Base-by-base conservation (phyloP, 2,797 vertebrate genomes). In the Acrossocheilus fasciatus region DNA sequence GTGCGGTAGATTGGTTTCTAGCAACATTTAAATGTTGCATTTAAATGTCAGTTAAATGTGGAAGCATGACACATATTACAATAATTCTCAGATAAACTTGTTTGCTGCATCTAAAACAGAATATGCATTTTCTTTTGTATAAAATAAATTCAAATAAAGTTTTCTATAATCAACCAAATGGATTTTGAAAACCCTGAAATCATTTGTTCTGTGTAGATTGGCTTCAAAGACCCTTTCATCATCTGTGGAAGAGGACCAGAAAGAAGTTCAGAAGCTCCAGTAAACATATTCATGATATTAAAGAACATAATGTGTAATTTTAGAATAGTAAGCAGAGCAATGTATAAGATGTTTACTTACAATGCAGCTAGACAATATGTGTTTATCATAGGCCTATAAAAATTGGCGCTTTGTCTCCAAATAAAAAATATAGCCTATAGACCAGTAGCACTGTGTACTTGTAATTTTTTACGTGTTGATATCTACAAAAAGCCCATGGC, bases 261-360 rank as follows among this genome's bases (percentile, higher is more conserved):
- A 86, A 41, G 88, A 90, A 34, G 90, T 91, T 50, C 69, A 47
- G 45, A 69, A 73, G 6, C 88, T 92, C n/a, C 26, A 77, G 30
- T 91, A 85, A 88, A 75, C 18, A 10, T 9, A 23, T 6, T 62
- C n/a, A 47, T 52, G 4, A 72, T 30, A 17, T n/a, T 30, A 20
- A 79, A 57, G 1, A 76, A 11, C 30, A 36, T 11, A 41, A 23
- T 23, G 26, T 54, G 18, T 3, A 3, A 8, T 77, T 77, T 77
- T 39, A 57, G 6, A 11, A 57, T n/a, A 23, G 30, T 54, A 34
- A 66, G 15, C 11, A 15, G 18, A 57, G 26, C 30, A 34, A 75
- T 20, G 17, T 76, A 39, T 23, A 57, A 39, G 5, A 77, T 14
- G 75, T 15, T 50, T 20, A 36, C 18, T 34, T 30, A 20, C 11